Conservation (phyloP, 2,888 invertebrate genomes). For the Mesorhabditis spiculigera region DNA sequence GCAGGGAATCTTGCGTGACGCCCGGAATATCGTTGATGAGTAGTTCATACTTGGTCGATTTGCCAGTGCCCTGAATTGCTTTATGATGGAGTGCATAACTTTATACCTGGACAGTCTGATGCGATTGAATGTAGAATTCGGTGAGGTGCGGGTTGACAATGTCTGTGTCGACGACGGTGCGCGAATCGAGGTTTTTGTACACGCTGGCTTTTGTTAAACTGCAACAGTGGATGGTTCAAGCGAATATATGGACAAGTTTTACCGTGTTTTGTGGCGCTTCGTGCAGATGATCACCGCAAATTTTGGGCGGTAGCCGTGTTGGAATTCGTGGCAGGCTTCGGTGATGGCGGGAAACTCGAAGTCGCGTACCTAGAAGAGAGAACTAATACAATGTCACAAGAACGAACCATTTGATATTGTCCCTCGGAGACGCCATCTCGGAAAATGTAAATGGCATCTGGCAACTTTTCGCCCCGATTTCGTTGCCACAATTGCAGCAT, state of each 20-base stretch:
- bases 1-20: conserved; percentile 29
- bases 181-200: conserved; percentile 17
- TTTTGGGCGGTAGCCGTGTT: conserved; percentile 22
- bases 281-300: conserved; percentile 42
- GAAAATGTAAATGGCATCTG: conserved; percentile 22
- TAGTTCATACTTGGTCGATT: conserved; percentile 35
- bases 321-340: neutral
- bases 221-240: conserved; percentile 6
- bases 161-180: conserved; percentile 31
- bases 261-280: conserved; percentile 40
- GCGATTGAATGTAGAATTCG: conserved; percentile 39
- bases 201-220: neutral
- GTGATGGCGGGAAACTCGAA: neutral
- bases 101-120: conserved; percentile 28
- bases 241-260: neutral
- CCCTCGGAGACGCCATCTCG: conserved; percentile 39
- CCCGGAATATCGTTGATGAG: conserved; percentile 31
- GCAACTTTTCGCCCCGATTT: conserved; percentile 14
- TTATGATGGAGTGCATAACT: neutral
- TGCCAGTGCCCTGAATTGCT: conserved; percentile 35
- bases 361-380: neutral
- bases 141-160: conserved; percentile 29
- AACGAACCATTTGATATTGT: conserved; percentile 27
- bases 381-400: neutral
- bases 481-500: conserved; percentile 21